Base-by-base conservation (phyloP, 2,113 vertebrate genomes). In the Rostratula benghalensis region DNA sequence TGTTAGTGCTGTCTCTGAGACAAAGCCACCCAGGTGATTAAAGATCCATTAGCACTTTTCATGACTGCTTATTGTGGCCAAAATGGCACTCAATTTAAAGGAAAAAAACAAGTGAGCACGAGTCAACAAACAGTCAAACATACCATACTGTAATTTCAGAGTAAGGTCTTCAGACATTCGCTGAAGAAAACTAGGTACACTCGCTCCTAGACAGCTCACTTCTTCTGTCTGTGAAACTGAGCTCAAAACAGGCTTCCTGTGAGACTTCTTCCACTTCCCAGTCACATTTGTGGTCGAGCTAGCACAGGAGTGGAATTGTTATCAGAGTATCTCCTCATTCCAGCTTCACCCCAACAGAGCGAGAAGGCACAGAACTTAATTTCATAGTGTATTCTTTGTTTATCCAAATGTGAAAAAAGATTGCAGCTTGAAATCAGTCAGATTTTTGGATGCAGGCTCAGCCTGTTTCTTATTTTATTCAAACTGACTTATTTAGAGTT, bases 391-490 rank as follows among this genome's bases (percentile, higher is more conserved):
- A 30, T 13, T 78, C 57, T 73, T 76, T 81, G 43, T 68, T 94
- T 81, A 79, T 39, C 4, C 19, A 57, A 54, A 90, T 56, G 12
- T 53, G 39, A 73, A 79, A 95, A 95, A 91, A 57, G 2, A 64
- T 68, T 79, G 89, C 53, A 64, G 21, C 51, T 82, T 94, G 43
- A 84, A 89, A 82, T 57, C 53, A 60, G 67, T 37, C 31, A 24
- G 22, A 46, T 37, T 87, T 87, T 73, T 85, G 33, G 9, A 68
- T 69, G 56, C 14, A 25, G 21, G 24, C 19, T 79, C 41, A 45
- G 23, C 10, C 54, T 37, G 14, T 69, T 91, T 83, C 39, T 91
- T 89, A 57, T 73, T 83, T 91, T 67, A 88, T 85, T 91, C 63
- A 93, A 51, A 74, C 28, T 76, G 68, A 76, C 69, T 82, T 48